A percentile compares a stretch with the other conserved stretches of the same genome.
phyloP scores from a whole-genome alignment of 2,113 vertebrate genomes.

The Rhadina sibilatrix region DNA sequence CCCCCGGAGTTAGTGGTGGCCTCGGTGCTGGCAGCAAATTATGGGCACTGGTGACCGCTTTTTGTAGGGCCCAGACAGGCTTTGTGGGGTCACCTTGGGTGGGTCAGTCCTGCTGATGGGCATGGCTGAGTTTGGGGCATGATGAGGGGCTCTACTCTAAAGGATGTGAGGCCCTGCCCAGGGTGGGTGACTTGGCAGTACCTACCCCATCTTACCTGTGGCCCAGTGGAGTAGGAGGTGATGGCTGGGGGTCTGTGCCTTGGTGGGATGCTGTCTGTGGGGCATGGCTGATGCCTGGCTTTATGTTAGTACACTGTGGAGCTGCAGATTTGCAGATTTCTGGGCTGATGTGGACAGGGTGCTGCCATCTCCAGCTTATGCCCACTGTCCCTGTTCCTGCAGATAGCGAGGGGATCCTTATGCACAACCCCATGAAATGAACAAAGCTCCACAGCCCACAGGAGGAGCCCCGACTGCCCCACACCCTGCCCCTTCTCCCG shows the following conservation, averaged over 20 bases:
- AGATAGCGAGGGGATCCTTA: constrained; percentile 86
- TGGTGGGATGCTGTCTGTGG: accelerated
- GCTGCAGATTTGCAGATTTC: neutral
- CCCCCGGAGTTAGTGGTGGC: neutral
- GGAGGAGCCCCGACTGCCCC: constrained; percentile 91
- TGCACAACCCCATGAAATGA: constrained; percentile 99
- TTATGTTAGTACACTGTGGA: neutral
- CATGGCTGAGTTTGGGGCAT: neutral
- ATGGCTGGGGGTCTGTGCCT: neutral
- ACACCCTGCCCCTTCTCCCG: constrained; percentile 92
- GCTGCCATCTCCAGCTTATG: accelerated
- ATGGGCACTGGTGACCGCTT: neutral
- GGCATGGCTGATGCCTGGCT: neutral
- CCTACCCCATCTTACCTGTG: accelerated
- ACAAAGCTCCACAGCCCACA: constrained; percentile 98
- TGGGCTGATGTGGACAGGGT: accelerated
- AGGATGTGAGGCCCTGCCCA: accelerated
- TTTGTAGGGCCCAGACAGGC: accelerated
- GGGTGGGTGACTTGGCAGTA: neutral
- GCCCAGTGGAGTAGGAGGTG: neutral
- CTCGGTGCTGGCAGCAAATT: neutral
- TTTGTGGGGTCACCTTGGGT: neutral
- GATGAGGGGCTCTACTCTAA: accelerated
- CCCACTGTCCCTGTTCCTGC: neutral
- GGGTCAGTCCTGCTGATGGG: neutral